phyloP scores from a whole-genome alignment of 1,140 invertebrate species.

The Hermatobates lingyangjiaoensis region DNA sequence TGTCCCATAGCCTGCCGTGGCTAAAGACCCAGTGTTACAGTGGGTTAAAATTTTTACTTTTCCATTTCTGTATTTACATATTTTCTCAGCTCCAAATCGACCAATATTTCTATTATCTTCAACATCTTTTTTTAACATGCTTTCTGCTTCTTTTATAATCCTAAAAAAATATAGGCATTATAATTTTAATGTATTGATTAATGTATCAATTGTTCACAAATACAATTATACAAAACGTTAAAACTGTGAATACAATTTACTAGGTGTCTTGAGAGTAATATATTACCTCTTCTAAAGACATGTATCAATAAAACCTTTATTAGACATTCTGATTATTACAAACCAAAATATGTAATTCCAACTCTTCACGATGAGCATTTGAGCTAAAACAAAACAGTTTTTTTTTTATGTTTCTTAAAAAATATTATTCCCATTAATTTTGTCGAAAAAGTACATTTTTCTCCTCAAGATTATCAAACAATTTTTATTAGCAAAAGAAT shows the following conservation, averaged over 20 bases:
- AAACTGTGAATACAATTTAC: not conserved
- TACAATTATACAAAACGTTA: not conserved
- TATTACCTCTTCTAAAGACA: too few species aligned
- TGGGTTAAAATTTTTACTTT: conserved; percentile 58
- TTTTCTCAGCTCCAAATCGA: conserved; percentile 54
- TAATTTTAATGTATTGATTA: not conserved
- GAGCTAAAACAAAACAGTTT: too few species aligned
- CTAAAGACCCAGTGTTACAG: conserved; percentile 94
- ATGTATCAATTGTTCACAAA: not conserved
- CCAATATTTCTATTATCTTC: conserved; percentile 72
- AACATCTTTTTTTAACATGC: conserved; percentile 70
- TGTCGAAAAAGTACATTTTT: too few species aligned
- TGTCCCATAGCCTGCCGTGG: conserved; percentile 92
- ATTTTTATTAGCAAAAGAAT: too few species aligned
- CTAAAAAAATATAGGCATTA: conserved; percentile 25
- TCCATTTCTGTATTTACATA: conserved; percentile 31
- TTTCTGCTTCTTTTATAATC: conserved; percentile 51
- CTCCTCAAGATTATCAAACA: too few species aligned
- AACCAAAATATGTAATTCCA: too few species aligned
- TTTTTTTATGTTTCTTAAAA: too few species aligned
- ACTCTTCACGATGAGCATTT: too few species aligned
- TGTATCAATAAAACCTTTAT: too few species aligned
- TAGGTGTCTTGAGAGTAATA: too few species aligned
- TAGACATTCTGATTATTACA: too few species aligned
- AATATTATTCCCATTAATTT: too few species aligned